These are phyloP conservation scores for Drosophila asahinai DNA, from an alignment of 1,140 invertebrate genomes.

Conservation along the genomic window DNA sequence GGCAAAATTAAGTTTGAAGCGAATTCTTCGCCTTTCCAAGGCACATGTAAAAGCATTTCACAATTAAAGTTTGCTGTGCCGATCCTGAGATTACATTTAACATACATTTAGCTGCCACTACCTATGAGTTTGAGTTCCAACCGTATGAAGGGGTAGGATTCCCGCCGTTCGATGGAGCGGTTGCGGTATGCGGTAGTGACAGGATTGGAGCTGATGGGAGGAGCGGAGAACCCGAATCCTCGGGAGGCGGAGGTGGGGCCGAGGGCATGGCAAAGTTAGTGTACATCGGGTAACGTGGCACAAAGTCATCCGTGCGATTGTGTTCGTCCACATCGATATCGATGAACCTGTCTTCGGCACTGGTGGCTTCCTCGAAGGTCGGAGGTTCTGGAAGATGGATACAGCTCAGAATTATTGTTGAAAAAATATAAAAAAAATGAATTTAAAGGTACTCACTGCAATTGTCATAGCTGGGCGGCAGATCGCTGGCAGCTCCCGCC, in stretches of 20 bases:
- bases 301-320: conserved; percentile 69
- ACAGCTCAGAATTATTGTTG: no score
- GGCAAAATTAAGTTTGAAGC: conserved; percentile 6
- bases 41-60: conserved; percentile 1
- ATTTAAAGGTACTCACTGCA: conserved; percentile 50
- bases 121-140: conserved; percentile 20
- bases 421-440: no score
- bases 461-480: conserved; percentile 70
- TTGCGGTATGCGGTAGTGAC: conserved; percentile 6
- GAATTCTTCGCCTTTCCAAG: background rate
- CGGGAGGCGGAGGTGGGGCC: conserved; percentile 41
- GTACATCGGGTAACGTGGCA: conserved; percentile 79
- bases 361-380: conserved; percentile 71
- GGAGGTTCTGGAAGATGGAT: conserved; percentile 59
- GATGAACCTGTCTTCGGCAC: conserved; percentile 59
- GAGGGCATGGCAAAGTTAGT: conserved; percentile 67
- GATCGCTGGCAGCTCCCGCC: conserved; percentile 54
- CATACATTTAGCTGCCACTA: background rate
- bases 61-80: conserved; percentile 5
- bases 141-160: conserved; percentile 18
- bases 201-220: conserved; percentile 19
- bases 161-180: conserved; percentile 15
- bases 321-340: conserved; percentile 70
- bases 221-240: background rate
- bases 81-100: conserved; percentile 15